These are phyloP conservation scores for Syngnathus floridae DNA, from an alignment of 2,113 vertebrate genomes.

Conservation along the genomic window DNA sequence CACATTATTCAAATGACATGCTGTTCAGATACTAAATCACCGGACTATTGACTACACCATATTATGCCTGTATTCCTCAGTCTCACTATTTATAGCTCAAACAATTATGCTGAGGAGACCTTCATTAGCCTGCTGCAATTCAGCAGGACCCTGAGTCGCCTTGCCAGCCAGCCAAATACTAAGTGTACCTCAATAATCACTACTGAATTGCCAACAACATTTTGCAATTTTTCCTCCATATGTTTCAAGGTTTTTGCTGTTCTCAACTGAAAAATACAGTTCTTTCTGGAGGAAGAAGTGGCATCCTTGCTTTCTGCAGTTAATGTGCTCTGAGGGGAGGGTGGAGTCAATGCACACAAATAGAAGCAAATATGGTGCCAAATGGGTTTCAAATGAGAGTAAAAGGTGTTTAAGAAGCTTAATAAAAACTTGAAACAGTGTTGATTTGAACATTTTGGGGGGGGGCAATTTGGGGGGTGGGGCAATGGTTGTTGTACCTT, in stretches of 20 bases:
- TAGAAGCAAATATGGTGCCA: too few relatives aligned
- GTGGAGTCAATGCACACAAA: too few relatives aligned
- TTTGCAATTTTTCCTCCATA: constrained; percentile 65
- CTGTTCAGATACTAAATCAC: not conserved
- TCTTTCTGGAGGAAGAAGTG: constrained; percentile 25
- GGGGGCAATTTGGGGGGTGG: too few relatives aligned
- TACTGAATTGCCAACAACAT: constrained; percentile 68
- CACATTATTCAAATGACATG: too few relatives aligned
- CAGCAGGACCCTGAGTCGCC: constrained; percentile 63
- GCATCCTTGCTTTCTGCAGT: too few relatives aligned
- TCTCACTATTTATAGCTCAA: constrained; percentile 72
- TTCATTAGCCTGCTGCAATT: constrained; percentile 75
- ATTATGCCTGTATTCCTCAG: constrained; percentile 22
- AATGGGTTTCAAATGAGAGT: too few relatives aligned
- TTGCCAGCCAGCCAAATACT: constrained; percentile 69
- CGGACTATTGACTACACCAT: not conserved
- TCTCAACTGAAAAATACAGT: constrained; percentile 60
- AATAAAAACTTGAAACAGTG: too few relatives aligned
- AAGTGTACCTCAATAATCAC: constrained; percentile 74
- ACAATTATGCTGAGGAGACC: constrained; percentile 73
- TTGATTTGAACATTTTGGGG: too few relatives aligned
- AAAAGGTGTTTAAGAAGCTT: too few relatives aligned
- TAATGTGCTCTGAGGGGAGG: too few relatives aligned
- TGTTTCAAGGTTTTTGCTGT: constrained; percentile 66
- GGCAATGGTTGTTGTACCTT: too few relatives aligned